A percentile compares a stretch with the other conserved stretches of the same genome.
phyloP scores from a whole-genome alignment of 2,113 vertebrate genomes.

The Dromaius novaehollandiae region DNA sequence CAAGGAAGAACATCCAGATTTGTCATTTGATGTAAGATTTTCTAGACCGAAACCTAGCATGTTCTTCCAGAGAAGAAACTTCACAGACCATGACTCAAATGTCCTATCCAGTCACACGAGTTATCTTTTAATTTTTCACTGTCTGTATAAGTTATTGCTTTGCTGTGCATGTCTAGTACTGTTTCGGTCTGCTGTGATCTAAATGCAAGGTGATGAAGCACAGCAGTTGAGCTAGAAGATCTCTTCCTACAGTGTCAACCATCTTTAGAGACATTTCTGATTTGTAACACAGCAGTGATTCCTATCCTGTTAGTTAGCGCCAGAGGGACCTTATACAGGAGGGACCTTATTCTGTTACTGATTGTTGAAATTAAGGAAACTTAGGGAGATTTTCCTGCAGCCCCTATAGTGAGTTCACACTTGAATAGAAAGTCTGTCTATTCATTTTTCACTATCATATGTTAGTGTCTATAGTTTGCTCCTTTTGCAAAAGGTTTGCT shows the following conservation, averaged over 20 bases:
- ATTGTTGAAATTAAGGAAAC: background rate
- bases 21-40: background rate
- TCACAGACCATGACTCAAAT: background rate
- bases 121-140: background rate
- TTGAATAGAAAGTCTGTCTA: background rate
- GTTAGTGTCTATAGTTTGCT: background rate
- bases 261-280: background rate
- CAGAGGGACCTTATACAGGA: too few relatives aligned
- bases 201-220: background rate
- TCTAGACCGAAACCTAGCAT: background rate
- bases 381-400: background rate
- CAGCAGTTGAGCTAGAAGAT: background rate
- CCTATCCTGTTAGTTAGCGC: background rate
- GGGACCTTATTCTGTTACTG: background rate
- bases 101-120: background rate
- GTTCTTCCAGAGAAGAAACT: background rate
- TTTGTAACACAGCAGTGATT: too few relatives aligned
- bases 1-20: background rate
- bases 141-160: background rate
- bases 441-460: background rate
- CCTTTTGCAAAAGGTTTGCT: background rate
- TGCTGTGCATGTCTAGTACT: fast-evolving
- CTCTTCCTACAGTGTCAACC: background rate
- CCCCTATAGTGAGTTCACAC: background rate
- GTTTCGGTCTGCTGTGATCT: background rate